Evolutionary conservation across 2,113 vertebrate species (phyloP), one percentile per base, ranked within the genome.

Genomic region (Chaetorhynchus papuensis): DNA sequence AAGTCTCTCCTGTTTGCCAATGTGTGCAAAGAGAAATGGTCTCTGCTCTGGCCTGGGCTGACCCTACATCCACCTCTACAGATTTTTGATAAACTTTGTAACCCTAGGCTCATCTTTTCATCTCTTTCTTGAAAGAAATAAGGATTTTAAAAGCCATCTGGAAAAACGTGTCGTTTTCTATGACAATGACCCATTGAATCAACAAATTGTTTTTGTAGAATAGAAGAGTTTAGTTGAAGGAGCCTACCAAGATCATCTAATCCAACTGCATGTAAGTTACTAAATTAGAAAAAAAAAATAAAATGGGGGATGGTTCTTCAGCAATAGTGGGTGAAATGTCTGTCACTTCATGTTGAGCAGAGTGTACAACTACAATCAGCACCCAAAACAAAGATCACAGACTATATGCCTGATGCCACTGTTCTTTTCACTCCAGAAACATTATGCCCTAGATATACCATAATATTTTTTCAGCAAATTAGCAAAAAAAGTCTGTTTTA

Each of bases 381-480:
- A 83, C 72, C 80, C 87, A 91, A 95, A 92, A 90, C 83, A 94
- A 96, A 91, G 91, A 95, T 94, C 91, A 91, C 87, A 95, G 93
- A 89, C 89, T 92, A 56, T 19, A 57, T 74, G 35, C 69, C 47
- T 82, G 79, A 35, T 88, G 76, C 71, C 66, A 56, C 60, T 68
- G 28, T 56, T 97, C 79, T 95, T 89, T 92, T 97, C 86, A 59
- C 70, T 90, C 83, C 47, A 95, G 71, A 97, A 96, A 83, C 85
- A 66, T 66, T 89, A 70, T 92, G 76, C 74, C 76, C 80, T 68
- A 92, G 69, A 84, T 76, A 95, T 80, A 95, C 90, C 63, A 92
- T 81, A 96, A 93, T 92, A 70, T 94, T 96, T 97, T 96, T 94
- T 90, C 83, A 89, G 54, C 72, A 97, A 91, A 82, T 96, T 79